A percentile compares a stretch with the other conserved stretches of the same genome.
These are phyloP conservation scores for Cichladusa arquata DNA, from an alignment of 2,113 vertebrate species.

Conservation along the genomic window DNA sequence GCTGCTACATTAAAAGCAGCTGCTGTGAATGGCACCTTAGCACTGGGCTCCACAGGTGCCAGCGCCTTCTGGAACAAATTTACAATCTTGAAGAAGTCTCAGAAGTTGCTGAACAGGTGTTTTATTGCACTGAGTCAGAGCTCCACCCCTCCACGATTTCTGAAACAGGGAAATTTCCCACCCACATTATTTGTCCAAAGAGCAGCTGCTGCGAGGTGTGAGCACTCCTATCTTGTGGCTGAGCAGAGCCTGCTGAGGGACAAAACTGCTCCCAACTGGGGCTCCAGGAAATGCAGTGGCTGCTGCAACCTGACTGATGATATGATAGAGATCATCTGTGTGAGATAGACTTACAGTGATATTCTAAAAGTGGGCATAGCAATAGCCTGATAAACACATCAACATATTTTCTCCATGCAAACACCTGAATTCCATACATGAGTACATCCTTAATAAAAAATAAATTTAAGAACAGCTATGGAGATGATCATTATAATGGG, in stretches of 20 bases:
- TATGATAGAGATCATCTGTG: fast-evolving
- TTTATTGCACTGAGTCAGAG: slow-evolving; percentile 62
- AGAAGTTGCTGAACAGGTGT: slow-evolving; percentile 44
- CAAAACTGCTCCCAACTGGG: neutral
- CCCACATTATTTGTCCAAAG: slow-evolving; percentile 20
- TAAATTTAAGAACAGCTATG: neutral
- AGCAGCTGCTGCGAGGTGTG: neutral
- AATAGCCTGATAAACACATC: neutral
- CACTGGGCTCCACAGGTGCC: neutral
- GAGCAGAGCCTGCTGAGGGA: neutral
- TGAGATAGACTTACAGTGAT: neutral
- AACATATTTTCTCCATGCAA: neutral
- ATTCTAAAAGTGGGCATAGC: neutral
- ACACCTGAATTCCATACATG: neutral
- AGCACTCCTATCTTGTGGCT: neutral
- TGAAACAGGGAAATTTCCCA: slow-evolving; percentile 50
- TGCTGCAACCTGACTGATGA: neutral
- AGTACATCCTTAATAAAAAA: neutral
- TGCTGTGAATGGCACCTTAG: neutral
- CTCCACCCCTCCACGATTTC: slow-evolving; percentile 52
- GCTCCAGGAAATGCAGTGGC: neutral
- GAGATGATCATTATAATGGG: neutral
- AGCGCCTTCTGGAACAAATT: slow-evolving; percentile 16
- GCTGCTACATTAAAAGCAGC: neutral
- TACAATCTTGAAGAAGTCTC: neutral